Percentiles rank a stretch among this genome's conserved stretches.
Conservation (phyloP, 2,888 invertebrate species). For the Epinotia nisella region DNA sequence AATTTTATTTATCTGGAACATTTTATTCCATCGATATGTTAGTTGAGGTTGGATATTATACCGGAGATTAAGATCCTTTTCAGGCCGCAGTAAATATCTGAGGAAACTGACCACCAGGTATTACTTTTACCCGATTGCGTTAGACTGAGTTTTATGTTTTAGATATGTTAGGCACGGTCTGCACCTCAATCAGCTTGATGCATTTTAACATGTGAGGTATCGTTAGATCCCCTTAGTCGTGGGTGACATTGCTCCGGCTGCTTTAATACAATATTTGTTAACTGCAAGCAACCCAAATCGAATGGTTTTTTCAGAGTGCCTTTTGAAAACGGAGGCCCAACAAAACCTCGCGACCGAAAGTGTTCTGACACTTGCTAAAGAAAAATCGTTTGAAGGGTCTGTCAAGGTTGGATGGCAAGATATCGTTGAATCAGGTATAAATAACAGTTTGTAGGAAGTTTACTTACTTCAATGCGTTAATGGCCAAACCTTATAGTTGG, state of each 20-base stretch:
- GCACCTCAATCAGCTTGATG: too few relatives aligned
- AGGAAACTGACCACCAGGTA: neutral
- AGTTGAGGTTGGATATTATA: neutral
- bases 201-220: too few relatives aligned
- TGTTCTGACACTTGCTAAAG: slow-evolving; percentile 8
- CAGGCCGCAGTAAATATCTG: neutral
- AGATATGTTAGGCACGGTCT: too few relatives aligned
- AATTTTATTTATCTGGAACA: neutral
- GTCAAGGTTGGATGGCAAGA: neutral
- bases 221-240: too few relatives aligned
- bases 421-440: slow-evolving; percentile 7
- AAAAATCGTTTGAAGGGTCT: neutral
- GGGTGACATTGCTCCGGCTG: too few relatives aligned
- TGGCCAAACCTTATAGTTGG: too few relatives aligned
- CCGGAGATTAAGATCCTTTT: neutral
- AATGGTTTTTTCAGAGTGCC: neutral
- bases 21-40: neutral
- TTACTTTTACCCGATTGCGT: neutral
- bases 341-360: neutral
- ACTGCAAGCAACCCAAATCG: neutral
- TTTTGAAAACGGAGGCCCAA: neutral
- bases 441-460: neutral
- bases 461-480: too few relatives aligned
- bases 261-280: too few relatives aligned
- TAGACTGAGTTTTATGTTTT: too few relatives aligned